Conservation (phyloP, 2,888 invertebrate species). For the Fissipunctia ypsillon region DNA sequence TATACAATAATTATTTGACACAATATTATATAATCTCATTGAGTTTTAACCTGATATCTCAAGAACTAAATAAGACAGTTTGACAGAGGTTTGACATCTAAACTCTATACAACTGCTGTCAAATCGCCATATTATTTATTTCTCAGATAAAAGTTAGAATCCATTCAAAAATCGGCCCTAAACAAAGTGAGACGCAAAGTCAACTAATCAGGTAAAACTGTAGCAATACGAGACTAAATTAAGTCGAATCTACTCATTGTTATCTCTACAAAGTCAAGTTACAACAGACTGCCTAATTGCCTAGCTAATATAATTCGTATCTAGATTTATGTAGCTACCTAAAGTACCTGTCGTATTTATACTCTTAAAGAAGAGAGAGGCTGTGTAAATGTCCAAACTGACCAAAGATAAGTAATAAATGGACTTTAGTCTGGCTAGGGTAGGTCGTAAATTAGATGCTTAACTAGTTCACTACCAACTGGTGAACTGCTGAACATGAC, state of each 20-base stretch:
- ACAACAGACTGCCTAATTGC: background rate
- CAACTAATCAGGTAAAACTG: background rate
- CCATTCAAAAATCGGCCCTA: background rate
- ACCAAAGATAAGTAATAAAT: constrained; percentile 40
- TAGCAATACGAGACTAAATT: background rate
- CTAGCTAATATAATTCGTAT: background rate
- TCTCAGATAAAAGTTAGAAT: too few species aligned
- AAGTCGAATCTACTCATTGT: background rate
- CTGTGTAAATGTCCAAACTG: constrained; percentile 18
- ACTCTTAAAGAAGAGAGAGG: background rate
- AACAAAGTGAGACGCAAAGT: background rate
- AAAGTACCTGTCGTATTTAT: background rate
- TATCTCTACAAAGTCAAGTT: background rate
- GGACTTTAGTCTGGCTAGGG: constrained; percentile 1
- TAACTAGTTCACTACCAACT: constrained; percentile 11
- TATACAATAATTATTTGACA: too few species aligned
- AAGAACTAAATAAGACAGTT: too few species aligned
- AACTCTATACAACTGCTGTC: too few species aligned
- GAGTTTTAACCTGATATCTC: too few species aligned
- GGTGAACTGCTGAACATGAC: background rate
- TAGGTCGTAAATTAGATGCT: constrained; percentile 27
- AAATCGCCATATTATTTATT: too few species aligned
- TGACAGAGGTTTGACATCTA: too few species aligned
- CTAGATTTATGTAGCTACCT: background rate
- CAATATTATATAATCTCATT: too few species aligned